Percentiles rank a stretch among this genome's conserved stretches.
These are phyloP conservation scores for Dynastes tityus DNA, from an alignment of 2,888 invertebrate genomes.

Conservation along the genomic window DNA sequence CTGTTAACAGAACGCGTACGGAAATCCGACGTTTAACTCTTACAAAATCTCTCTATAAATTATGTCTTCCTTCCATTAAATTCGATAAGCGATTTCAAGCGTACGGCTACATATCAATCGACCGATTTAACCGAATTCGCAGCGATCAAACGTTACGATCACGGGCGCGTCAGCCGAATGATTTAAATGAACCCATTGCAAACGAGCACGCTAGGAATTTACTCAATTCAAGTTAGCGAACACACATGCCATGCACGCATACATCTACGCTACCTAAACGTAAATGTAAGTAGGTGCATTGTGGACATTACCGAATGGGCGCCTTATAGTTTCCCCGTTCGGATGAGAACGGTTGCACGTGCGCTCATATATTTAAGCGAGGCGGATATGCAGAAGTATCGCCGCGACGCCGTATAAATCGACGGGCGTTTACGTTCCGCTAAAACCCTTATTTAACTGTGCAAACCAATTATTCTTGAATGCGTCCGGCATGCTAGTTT, in stretches of 20 bases:
- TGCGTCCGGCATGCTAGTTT: conserved; percentile 15
- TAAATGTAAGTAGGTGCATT: background rate
- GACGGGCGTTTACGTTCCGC: background rate
- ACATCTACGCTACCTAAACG: background rate
- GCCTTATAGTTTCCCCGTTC: too few species aligned
- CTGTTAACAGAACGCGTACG: too few species aligned
- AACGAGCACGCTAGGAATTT: background rate
- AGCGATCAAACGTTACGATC: too few species aligned
- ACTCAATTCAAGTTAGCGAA: background rate
- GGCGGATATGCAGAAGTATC: background rate
- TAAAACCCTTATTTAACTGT: conserved; percentile 12
- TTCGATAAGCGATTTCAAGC: too few species aligned
- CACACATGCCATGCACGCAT: background rate
- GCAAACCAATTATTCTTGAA: conserved; percentile 29
- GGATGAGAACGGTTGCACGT: background rate
- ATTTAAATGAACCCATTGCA: background rate
- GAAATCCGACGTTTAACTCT: too few species aligned
- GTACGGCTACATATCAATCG: too few species aligned
- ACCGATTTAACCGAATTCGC: too few species aligned
- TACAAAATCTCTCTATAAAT: too few species aligned
- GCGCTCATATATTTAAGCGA: background rate
- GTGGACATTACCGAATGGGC: background rate
- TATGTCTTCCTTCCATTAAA: too few species aligned
- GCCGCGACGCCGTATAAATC: background rate
- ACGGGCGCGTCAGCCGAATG: too few species aligned